Percentiles rank a stretch among this genome's conserved stretches.
These are phyloP conservation scores for Caenorhabditis virilis DNA, from an alignment of 2,888 invertebrate genomes.

Conservation along the genomic window DNA sequence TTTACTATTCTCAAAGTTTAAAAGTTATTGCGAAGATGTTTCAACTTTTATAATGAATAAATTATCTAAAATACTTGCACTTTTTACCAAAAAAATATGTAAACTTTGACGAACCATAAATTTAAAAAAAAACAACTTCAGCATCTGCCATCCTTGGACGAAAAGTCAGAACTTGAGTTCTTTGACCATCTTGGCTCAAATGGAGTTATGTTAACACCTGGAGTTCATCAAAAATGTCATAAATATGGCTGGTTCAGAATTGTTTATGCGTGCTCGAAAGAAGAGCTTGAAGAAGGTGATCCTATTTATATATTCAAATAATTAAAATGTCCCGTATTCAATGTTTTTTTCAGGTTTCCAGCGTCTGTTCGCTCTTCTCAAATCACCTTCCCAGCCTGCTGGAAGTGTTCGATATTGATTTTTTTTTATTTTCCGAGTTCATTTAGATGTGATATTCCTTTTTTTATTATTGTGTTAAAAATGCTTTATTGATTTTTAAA, in stretches of 20 bases:
- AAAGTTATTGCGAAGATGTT: too few relatives aligned
- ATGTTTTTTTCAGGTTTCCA: slow-evolving; percentile 1
- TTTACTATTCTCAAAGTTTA: background rate
- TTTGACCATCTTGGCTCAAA: slow-evolving; percentile 34
- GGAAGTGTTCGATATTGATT: background rate
- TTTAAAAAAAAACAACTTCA: too few relatives aligned
- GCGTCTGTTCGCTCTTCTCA: background rate
- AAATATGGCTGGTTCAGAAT: slow-evolving; percentile 68
- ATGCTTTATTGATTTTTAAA: too few relatives aligned
- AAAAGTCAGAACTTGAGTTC: slow-evolving; percentile 36
- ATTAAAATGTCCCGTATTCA: too few relatives aligned
- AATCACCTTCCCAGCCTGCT: background rate
- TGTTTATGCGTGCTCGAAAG: slow-evolving; percentile 56
- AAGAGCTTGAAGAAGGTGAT: slow-evolving; percentile 63
- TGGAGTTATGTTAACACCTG: slow-evolving; percentile 63
- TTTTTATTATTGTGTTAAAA: too few relatives aligned
- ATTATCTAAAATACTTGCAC: too few relatives aligned
- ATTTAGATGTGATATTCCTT: too few relatives aligned
- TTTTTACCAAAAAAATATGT: background rate
- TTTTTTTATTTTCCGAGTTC: too few relatives aligned
- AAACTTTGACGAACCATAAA: too few relatives aligned
- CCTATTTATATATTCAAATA: too few relatives aligned
- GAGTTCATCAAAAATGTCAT: slow-evolving; percentile 51
- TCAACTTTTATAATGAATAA: too few relatives aligned
- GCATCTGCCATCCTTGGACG: slow-evolving; percentile 22